Evolutionary conservation across 2,888 invertebrate genomes (phyloP), one percentile per base, ranked within the genome.

Genomic region (Pachliopta kotzebuea): DNA sequence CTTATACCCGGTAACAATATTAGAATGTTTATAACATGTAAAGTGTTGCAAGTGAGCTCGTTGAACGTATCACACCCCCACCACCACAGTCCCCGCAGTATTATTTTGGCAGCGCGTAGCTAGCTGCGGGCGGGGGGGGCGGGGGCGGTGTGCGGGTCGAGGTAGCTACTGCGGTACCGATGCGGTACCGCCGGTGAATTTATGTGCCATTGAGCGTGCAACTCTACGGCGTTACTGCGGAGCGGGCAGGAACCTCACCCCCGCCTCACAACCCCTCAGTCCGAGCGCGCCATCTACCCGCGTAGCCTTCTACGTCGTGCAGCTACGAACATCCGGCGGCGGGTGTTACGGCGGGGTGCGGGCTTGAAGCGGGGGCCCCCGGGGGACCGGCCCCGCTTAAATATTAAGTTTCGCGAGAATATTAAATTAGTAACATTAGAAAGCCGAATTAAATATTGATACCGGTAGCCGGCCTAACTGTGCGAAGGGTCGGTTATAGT

Each of bases 341-440:
- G n/a, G n/a, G n/a, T n/a, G n/a, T n/a, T n/a, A 87, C 76, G 73
- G 71, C 72, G 76, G 81, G 85, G 73, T 75, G 71, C 80, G 84
- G 84, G 83, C 84, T 83, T 83, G 78, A 77, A 77, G 76, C 84
- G 71, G 76, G 76, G 76, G 72, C 71, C 80, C 81, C 80, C 76
- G 71, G 76, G 82, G 83, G 82, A 79, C 74, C 73, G 72, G 75
- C 75, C 78, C 78, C 78, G 75, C 78, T 90, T 83, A 88, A 90
- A 90, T 90, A 88, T 88, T 88, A 88, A 90, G 84, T 90, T 88
- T 82, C 79, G 80, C 83, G 84, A 86, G 88, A 88, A 89, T 89
- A 89, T 90, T 84, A 90, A 88, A 89, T 89, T 83, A 84, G 80
- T 21, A 82, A 76, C 80, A 86, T 86, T 88, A 89, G 84, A 81